These are phyloP conservation scores for Gobiocypris rarus DNA, from an alignment of 2,113 vertebrate species.

Conservation along the genomic window DNA sequence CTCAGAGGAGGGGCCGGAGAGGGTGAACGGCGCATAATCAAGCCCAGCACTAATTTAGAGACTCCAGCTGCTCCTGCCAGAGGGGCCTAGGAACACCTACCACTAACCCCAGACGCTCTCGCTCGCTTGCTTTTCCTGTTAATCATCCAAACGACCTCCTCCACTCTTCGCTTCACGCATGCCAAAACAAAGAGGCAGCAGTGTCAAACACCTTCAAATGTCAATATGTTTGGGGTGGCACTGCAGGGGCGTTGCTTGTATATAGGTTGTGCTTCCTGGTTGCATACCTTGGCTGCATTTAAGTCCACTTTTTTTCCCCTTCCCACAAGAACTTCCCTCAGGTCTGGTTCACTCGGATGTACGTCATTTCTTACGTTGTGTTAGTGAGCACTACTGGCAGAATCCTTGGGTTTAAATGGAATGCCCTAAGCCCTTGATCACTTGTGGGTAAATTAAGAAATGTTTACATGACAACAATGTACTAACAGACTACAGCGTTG, in stretches of 20 bases:
- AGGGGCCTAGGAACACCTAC: constrained; percentile 83
- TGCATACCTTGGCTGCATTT: not conserved
- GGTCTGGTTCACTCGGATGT: too few relatives aligned
- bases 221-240: constrained; percentile 64
- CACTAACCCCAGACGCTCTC: constrained; percentile 56
- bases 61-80: constrained; percentile 94
- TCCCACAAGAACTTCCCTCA: too few relatives aligned
- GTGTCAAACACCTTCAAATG: constrained; percentile 78
- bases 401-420: too few relatives aligned
- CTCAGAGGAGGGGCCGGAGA: constrained; percentile 73
- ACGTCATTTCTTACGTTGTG: too few relatives aligned
- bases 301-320: too few relatives aligned
- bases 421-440: too few relatives aligned
- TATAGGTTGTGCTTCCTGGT: constrained; percentile 22
- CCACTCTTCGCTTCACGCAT: constrained; percentile 53
- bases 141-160: constrained; percentile 47
- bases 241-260: not conserved
- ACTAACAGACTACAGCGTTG: too few relatives aligned
- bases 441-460: too few relatives aligned
- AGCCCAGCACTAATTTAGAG: constrained; percentile 89
- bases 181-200: constrained; percentile 79
- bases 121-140: constrained; percentile 45
- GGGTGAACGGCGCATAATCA: constrained; percentile 80
- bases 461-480: too few relatives aligned
- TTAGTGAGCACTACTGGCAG: too few relatives aligned